These are phyloP conservation scores for Incurvaria masculella DNA, from an alignment of 2,888 invertebrate genomes.

Conservation along the genomic window DNA sequence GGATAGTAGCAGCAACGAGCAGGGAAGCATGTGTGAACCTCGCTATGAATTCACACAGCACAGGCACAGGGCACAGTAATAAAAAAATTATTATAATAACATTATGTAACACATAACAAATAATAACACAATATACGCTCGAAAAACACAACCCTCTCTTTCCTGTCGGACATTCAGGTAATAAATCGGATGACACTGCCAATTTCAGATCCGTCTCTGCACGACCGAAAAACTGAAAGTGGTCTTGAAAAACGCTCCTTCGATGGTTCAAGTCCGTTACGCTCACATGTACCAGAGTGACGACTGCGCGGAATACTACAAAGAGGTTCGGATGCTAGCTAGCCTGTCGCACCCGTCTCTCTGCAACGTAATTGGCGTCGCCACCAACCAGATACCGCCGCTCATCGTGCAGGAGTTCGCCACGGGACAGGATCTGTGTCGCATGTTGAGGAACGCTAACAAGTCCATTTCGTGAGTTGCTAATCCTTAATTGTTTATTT, in stretches of 20 bases:
- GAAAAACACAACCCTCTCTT: too few species aligned
- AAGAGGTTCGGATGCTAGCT: constrained; percentile 68
- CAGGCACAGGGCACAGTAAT: too few species aligned
- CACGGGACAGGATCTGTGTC: constrained; percentile 70
- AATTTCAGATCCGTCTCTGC: constrained; percentile 49
- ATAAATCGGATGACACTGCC: too few species aligned
- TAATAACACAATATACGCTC: too few species aligned
- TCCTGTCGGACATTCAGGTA: too few species aligned
- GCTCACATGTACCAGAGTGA: neutral
- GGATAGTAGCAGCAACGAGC: too few species aligned
- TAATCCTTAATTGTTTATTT: neutral
- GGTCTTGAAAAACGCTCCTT: constrained; percentile 38
- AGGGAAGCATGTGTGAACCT: too few species aligned
- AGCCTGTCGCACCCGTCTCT: constrained; percentile 65
- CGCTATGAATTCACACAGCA: too few species aligned
- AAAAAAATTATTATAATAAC: too few species aligned
- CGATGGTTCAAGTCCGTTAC: neutral
- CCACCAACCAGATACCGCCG: constrained; percentile 56
- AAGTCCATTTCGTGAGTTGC: neutral
- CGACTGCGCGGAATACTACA: constrained; percentile 29
- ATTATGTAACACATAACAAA: too few species aligned
- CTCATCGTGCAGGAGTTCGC: constrained; percentile 73
- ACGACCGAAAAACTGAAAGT: constrained; percentile 50
- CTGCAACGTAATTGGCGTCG: constrained; percentile 61
- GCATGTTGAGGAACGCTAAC: constrained; percentile 44